These are phyloP conservation scores for Brachirus orientalis DNA, from an alignment of 2,113 vertebrate genomes.

Conservation along the genomic window DNA sequence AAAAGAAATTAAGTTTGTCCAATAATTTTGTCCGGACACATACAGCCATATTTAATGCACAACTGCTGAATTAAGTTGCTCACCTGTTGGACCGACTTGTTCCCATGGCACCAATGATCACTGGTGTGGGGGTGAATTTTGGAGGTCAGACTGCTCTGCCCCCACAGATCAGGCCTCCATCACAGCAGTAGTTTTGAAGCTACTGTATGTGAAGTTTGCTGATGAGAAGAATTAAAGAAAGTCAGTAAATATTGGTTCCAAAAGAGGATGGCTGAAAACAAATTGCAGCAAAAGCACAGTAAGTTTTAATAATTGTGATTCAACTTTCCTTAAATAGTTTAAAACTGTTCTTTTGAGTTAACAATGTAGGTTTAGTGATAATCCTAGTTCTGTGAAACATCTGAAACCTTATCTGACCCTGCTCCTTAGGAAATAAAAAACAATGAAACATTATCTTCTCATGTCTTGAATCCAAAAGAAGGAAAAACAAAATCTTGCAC, in stretches of 20 bases:
- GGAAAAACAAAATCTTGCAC: not conserved
- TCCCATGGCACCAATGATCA: constrained; percentile 76
- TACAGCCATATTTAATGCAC: no score
- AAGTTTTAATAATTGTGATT: no score
- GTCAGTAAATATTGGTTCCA: not conserved
- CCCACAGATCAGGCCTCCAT: constrained; percentile 54
- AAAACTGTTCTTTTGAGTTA: not conserved
- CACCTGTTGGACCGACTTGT: constrained; percentile 78
- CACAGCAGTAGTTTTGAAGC: constrained; percentile 17
- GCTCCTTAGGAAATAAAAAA: not conserved
- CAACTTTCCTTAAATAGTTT: not conserved
- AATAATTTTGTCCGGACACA: no score
- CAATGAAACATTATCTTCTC: constrained; percentile 29
- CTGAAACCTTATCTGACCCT: constrained; percentile 1
- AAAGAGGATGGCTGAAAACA: no score
- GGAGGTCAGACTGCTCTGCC: constrained; percentile 39
- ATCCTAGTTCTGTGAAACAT: constrained; percentile 18
- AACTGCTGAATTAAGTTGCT: not conserved
- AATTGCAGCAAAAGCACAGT: no score
- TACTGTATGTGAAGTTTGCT: constrained; percentile 21
- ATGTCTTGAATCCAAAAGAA: not conserved
- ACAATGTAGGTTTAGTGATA: constrained; percentile 19
- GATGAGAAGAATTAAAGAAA: not conserved
- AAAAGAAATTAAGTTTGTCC: no score
- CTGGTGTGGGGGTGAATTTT: constrained; percentile 6